Evolutionary conservation across 2,797 vertebrate genomes (phyloP).

Genomic region (Muraenolepis orangiensis): DNA sequence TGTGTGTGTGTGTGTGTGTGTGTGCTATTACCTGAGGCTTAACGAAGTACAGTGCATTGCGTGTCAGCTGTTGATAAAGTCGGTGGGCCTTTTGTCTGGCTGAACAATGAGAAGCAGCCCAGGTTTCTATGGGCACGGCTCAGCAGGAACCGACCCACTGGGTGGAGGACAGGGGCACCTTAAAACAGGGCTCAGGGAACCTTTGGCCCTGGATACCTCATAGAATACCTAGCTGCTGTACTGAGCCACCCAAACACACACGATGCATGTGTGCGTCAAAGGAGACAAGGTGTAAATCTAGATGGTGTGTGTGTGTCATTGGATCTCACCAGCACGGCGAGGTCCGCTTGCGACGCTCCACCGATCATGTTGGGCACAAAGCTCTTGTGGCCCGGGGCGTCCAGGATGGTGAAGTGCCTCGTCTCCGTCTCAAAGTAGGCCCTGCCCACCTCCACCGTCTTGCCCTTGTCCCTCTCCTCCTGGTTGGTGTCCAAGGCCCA

Average conservation of each 20-base stretch:
- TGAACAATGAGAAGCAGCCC: background rate
- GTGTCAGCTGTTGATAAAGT: background rate
- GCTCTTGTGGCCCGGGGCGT: conserved; percentile 98
- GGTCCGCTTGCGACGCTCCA: conserved; percentile 95
- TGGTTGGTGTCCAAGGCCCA: conserved; percentile 99
- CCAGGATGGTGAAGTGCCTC: conserved; percentile 98
- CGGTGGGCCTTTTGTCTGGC: background rate
- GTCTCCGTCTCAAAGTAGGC: conserved; percentile 99
- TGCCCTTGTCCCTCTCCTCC: conserved; percentile 98
- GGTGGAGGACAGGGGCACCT: background rate
- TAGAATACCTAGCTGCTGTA: too few species aligned
- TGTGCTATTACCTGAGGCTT: background rate
- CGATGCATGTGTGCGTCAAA: too few species aligned
- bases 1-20: background rate
- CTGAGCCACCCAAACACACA: too few species aligned
- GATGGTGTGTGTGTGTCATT: background rate
- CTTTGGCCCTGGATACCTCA: background rate
- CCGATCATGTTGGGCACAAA: conserved; percentile 99
- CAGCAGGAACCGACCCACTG: background rate
- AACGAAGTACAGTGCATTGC: background rate
- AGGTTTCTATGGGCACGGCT: background rate
- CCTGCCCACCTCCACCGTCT: conserved; percentile 97
- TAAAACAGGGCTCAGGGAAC: background rate
- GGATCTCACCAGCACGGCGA: conserved; percentile 91
- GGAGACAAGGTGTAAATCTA: too few species aligned